Evolutionary conservation across 2,797 vertebrate genomes (phyloP).

Genomic region (Gambelia wislizenii): DNA sequence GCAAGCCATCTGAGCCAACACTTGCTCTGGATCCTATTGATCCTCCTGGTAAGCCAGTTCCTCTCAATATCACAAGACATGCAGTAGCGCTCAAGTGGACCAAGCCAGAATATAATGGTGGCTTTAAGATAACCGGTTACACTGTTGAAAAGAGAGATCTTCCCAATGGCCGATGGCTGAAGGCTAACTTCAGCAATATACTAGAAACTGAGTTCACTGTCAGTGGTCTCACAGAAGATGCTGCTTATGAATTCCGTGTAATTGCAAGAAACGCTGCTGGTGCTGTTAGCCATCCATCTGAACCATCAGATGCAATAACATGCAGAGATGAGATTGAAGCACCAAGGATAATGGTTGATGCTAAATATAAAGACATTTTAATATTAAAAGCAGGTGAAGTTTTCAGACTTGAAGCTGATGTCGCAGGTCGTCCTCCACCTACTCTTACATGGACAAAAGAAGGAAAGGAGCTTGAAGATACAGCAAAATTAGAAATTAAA

Average conservation of each 20-base stretch:
- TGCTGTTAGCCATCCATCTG: slow-evolving; percentile 93
- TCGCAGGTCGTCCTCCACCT: slow-evolving; percentile 93
- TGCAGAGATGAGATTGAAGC: slow-evolving; percentile 96
- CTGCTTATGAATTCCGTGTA: slow-evolving; percentile 94
- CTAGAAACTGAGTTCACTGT: slow-evolving; percentile 95
- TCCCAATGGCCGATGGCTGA: slow-evolving; percentile 93
- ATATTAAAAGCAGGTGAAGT: slow-evolving; percentile 92
- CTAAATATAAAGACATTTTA: slow-evolving; percentile 91
- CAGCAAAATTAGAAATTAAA: slow-evolving; percentile 91
- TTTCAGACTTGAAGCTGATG: slow-evolving; percentile 96
- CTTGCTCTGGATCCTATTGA: slow-evolving; percentile 96
- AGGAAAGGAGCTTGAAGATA: slow-evolving; percentile 94
- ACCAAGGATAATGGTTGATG: slow-evolving; percentile 95
- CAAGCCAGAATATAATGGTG: slow-evolving; percentile 97
- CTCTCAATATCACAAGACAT: slow-evolving; percentile 92
- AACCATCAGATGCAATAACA: slow-evolving; percentile 91
- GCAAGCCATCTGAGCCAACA: slow-evolving; percentile 93
- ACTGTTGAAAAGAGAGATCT: slow-evolving; percentile 95
- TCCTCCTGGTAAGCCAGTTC: slow-evolving; percentile 92
- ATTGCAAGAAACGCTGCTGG: slow-evolving; percentile 95
- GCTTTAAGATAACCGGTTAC: slow-evolving; percentile 98
- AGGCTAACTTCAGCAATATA: slow-evolving; percentile 98
- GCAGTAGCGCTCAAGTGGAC: slow-evolving; percentile 93
- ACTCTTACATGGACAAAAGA: slow-evolving; percentile 95
- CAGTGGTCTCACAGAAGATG: slow-evolving; percentile 94